phyloP scores from a whole-genome alignment of 2,797 vertebrate genomes.

The Sparidentex hasta region DNA sequence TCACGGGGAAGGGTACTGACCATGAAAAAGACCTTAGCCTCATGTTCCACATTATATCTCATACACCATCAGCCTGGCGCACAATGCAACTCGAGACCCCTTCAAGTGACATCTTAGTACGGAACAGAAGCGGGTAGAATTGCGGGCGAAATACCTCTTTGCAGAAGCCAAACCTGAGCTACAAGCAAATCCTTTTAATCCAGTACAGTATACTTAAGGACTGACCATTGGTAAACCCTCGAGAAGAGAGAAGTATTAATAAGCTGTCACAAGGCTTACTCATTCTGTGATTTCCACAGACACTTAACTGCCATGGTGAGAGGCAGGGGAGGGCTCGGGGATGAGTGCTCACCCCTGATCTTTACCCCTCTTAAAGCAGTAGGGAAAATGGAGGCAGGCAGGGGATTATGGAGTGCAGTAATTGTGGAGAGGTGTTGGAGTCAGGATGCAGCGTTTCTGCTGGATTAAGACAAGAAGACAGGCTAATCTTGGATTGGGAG shows the following conservation, averaged over 20 bases:
- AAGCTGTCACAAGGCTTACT: constrained; percentile 86
- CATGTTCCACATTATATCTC: constrained; percentile 76
- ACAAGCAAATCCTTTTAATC: constrained; percentile 90
- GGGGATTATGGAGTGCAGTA: constrained; percentile 88
- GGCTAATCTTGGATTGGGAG: constrained; percentile 88
- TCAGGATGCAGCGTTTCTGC: constrained; percentile 88
- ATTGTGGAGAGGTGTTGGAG: constrained; percentile 90
- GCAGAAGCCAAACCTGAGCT: constrained; percentile 83
- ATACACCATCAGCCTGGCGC: constrained; percentile 74
- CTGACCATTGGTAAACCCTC: constrained; percentile 84
- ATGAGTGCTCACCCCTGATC: constrained; percentile 88
- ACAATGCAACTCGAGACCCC: constrained; percentile 78
- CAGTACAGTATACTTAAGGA: constrained; percentile 88
- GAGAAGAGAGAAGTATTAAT: constrained; percentile 86
- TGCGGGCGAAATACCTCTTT: constrained; percentile 77
- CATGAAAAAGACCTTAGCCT: constrained; percentile 72
- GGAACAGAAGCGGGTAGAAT: constrained; percentile 61
- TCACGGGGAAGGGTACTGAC: constrained; percentile 59
- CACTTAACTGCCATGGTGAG: constrained; percentile 84
- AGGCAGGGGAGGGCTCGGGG: constrained; percentile 80
- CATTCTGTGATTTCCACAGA: constrained; percentile 85
- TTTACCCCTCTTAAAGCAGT: constrained; percentile 86
- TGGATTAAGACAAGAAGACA: constrained; percentile 90
- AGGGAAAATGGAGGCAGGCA: constrained; percentile 86
- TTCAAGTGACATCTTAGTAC: constrained; percentile 80